Evolutionary conservation across 2,888 invertebrate genomes (phyloP).

Genomic region (Thereva unica): DNA sequence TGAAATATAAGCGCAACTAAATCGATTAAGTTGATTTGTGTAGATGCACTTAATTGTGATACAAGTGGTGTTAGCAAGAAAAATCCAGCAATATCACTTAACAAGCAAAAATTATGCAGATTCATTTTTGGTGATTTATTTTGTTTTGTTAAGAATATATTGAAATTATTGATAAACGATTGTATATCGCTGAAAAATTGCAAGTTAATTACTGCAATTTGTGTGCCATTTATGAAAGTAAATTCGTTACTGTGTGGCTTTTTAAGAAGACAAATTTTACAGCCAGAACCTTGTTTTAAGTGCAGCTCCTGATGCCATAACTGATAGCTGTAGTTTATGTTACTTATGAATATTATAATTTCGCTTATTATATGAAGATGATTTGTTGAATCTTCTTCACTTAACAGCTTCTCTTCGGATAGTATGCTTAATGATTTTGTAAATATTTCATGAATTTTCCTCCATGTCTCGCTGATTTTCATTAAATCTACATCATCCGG

Average conservation of each 20-base stretch:
- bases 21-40: conserved; percentile 36
- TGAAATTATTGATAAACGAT: neutral
- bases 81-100: conserved; percentile 24
- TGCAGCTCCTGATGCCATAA: conserved; percentile 36
- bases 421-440: neutral
- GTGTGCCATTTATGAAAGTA: conserved; percentile 6
- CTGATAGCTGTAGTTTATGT: conserved; percentile 25
- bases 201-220: conserved; percentile 17
- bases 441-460: conserved; percentile 4
- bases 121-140: conserved; percentile 6
- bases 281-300: conserved; percentile 3
- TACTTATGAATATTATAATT: conserved; percentile 18
- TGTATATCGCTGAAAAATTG: conserved; percentile 11
- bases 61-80: conserved; percentile 22
- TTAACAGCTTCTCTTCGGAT: neutral
- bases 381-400: neutral
- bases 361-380: conserved; percentile 27
- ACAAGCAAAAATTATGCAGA: conserved; percentile 5
- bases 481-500: too few species aligned
- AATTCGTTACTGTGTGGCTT: neutral
- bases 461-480: conserved; percentile 29
- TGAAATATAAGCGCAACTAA: conserved; percentile 21
- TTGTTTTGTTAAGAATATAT: conserved; percentile 2
- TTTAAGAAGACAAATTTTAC: conserved; percentile 20
- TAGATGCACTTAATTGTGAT: neutral